These are phyloP conservation scores for Cottoperca gobio DNA, from an alignment of 2,797 vertebrate genomes.

Conservation along the genomic window DNA sequence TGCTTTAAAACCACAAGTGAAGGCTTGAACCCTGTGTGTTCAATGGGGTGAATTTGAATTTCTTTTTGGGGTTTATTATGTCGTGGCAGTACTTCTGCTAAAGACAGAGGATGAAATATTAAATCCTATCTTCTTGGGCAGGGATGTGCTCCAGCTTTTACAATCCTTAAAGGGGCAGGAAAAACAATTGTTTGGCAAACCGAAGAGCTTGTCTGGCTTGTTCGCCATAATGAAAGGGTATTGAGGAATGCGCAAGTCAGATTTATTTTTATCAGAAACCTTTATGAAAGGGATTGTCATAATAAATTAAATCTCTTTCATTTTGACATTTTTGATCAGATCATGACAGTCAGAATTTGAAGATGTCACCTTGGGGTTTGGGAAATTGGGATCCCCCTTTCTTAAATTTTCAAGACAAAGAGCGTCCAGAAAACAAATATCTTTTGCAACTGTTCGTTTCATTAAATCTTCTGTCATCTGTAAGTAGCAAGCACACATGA, in stretches of 20 bases:
- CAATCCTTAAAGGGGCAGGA: slow-evolving; percentile 30
- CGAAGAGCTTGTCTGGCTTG: slow-evolving; percentile 20
- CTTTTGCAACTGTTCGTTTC: background rate
- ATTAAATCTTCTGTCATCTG: background rate
- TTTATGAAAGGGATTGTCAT: slow-evolving; percentile 30
- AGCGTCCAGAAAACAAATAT: background rate
- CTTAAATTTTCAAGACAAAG: background rate
- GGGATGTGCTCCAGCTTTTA: slow-evolving; percentile 39
- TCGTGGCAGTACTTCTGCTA: slow-evolving; percentile 9
- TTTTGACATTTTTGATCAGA: background rate
- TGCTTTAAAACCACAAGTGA: slow-evolving; percentile 50
- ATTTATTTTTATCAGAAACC: slow-evolving; percentile 10
- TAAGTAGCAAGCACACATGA: background rate
- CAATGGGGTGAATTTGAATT: slow-evolving; percentile 36
- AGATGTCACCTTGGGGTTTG: background rate
- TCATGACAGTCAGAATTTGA: background rate
- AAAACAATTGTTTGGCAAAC: slow-evolving; percentile 44
- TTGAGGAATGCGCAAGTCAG: background rate
- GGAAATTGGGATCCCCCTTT: too few species aligned
- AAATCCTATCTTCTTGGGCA: slow-evolving; percentile 29
- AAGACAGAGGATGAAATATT: slow-evolving; percentile 33
- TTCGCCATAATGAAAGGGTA: slow-evolving; percentile 33
- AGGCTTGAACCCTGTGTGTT: slow-evolving; percentile 18
- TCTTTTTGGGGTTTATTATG: slow-evolving; percentile 14
- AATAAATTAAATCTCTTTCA: slow-evolving; percentile 5